Base-by-base conservation (phyloP, 1,140 invertebrate species). In the Eriosoma lanigerum region DNA sequence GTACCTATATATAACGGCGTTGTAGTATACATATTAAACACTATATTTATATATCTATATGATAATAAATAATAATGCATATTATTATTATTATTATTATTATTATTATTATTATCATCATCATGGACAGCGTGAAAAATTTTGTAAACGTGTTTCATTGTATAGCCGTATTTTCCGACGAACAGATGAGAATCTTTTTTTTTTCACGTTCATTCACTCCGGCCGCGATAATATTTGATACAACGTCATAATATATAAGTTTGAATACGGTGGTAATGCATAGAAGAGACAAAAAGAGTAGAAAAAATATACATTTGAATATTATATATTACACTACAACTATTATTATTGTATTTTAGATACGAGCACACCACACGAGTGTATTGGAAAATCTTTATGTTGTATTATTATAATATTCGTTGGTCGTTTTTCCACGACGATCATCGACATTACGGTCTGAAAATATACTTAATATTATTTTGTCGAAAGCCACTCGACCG, bases 61-160 rank as follows among this genome's bases (percentile, higher is more conserved):
- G 10, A 70, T 50, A 38, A 62, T 29, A 70, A 29, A 50, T 72
- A 52, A 52, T 70, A 50, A 29, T 50, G 58, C 58, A 32, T 70
- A 50, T 50, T 70, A 70, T 70, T 70, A 70, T 70, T 70, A 50
- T 50, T 70, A 48, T 64, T 64, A 66, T 44, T 38, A 48, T 48
- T 48, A 48, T 48, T 54, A 54, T 54, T 54, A 54, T 54, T 54
- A 54, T 54, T 54, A n/a, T 54, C 10, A 48, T 54, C n/a, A n/a
- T 54, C 52, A 8, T 17, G 68, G 68, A 72, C 48, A 52, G 68
- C 68, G 68, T 72, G 68, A 72, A 72, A 72, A 72, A 72, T 72
- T 72, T 72, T n/a, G 48, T 72, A 72, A 72, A 72, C 68, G 68
- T 72, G 68, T 72, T 72, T 52, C 68, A 72, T 72, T 72, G 66